Evolutionary conservation across 2,797 vertebrate species (phyloP).

Genomic region (Novumbra hubbsi): DNA sequence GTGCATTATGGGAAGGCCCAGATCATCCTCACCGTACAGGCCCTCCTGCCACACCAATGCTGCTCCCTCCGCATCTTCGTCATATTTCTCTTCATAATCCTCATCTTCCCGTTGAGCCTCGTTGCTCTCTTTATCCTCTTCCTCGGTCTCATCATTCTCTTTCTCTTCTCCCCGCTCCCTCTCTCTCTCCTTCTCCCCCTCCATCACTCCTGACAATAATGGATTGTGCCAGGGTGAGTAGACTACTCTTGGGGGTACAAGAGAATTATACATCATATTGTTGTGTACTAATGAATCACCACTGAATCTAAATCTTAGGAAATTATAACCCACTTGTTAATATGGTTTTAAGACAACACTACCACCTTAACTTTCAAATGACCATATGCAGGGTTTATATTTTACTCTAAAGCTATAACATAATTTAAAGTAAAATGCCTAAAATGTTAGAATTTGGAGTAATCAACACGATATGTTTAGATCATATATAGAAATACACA

Average conservation of each 20-base stretch:
- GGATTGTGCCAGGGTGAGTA: background rate
- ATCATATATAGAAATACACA: background rate
- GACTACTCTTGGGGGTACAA: constrained; percentile 4
- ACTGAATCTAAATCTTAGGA: background rate
- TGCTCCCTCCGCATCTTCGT: constrained; percentile 66
- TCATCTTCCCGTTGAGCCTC: constrained; percentile 44
- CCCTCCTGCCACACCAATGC: constrained; percentile 71
- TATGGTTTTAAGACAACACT: background rate
- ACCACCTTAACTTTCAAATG: no score
- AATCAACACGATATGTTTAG: no score
- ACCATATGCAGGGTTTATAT: background rate
- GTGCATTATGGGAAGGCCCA: constrained; percentile 80
- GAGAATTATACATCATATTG: background rate
- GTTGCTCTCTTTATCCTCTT: constrained; percentile 39
- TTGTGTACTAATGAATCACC: background rate
- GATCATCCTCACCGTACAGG: constrained; percentile 58
- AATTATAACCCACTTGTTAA: background rate
- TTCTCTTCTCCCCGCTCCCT: constrained; percentile 70
- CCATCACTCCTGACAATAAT: constrained; percentile 48
- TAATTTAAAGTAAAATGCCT: background rate
- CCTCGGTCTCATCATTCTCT: constrained; percentile 71
- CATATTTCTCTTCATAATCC: constrained; percentile 45
- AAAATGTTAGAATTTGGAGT: background rate
- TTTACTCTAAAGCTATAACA: background rate
- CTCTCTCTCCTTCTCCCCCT: constrained; percentile 71